Evolutionary conservation across 2,888 invertebrate genomes (phyloP).

Genomic region (Tribolium freemani): DNA sequence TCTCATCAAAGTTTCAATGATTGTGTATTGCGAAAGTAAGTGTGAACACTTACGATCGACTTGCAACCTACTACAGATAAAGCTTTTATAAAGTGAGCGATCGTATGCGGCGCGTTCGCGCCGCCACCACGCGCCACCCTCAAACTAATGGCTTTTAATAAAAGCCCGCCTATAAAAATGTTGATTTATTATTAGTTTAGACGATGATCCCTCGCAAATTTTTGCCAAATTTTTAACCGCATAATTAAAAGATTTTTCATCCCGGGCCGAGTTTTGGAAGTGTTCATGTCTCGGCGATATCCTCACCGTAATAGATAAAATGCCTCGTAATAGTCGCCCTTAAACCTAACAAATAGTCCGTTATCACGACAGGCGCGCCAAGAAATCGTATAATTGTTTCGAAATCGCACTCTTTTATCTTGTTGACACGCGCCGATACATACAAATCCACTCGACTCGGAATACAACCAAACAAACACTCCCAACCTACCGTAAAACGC

Average conservation of each 20-base stretch:
- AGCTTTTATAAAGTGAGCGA: constrained; percentile 61
- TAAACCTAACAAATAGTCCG: constrained; percentile 51
- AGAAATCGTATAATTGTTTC: constrained; percentile 53
- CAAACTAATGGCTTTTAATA: constrained; percentile 70
- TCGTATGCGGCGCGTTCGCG: constrained; percentile 57
- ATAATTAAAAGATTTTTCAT: constrained; percentile 67
- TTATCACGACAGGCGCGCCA: constrained; percentile 51
- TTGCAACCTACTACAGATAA: constrained; percentile 57
- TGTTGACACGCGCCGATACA: constrained; percentile 22
- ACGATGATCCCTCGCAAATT: constrained; percentile 67
- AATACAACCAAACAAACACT: constrained; percentile 14
- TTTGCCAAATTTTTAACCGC: constrained; percentile 64
- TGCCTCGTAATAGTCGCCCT: constrained; percentile 31
- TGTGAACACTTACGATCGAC: constrained; percentile 50
- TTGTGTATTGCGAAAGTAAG: constrained; percentile 54
- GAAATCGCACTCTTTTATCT: constrained; percentile 53
- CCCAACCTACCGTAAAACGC: constrained; percentile 6
- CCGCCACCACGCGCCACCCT: constrained; percentile 57
- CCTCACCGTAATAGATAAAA: constrained; percentile 46
- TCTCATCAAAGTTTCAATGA: constrained; percentile 55
- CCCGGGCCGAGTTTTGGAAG: constrained; percentile 56
- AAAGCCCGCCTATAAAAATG: constrained; percentile 69
- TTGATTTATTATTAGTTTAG: constrained; percentile 68
- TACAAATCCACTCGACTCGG: constrained; percentile 7
- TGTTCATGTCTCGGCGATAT: constrained; percentile 19